Percentiles rank a stretch among this genome's conserved stretches.
Conservation (phyloP, 2,888 invertebrate species). For the Boloria selene region DNA sequence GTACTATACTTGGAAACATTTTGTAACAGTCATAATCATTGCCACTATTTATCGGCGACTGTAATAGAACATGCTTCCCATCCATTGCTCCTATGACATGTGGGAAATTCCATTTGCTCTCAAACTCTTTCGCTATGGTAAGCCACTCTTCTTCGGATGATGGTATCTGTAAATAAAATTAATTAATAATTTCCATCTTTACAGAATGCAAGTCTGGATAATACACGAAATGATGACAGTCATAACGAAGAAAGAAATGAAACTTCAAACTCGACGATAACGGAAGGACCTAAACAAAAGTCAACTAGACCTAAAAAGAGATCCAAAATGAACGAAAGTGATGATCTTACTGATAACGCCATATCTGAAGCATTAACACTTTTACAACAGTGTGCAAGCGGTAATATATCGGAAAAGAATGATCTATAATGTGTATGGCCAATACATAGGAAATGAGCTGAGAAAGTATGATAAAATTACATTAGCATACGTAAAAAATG, state of each 20-base stretch:
- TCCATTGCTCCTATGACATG: constrained; percentile 39
- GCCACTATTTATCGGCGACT: constrained; percentile 35
- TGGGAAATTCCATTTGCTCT: constrained; percentile 36
- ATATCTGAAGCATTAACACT: constrained; percentile 39
- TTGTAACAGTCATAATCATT: constrained; percentile 37
- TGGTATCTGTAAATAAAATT: constrained; percentile 38
- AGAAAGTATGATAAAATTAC: no score
- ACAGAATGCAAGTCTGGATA: no score
- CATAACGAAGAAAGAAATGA: constrained; percentile 32
- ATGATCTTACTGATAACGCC: constrained; percentile 36
- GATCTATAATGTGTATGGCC: constrained; percentile 36
- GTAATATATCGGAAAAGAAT: constrained; percentile 35
- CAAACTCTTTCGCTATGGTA: constrained; percentile 28
- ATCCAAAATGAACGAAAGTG: constrained; percentile 33
- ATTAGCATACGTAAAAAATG: constrained; percentile 38
- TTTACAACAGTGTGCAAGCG: constrained; percentile 39
- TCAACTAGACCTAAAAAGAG: constrained; percentile 33
- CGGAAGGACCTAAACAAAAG: constrained; percentile 26
- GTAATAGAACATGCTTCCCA: constrained; percentile 38
- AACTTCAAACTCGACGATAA: constrained; percentile 32
- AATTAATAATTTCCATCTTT: constrained; percentile 31
- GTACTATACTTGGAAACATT: constrained; percentile 39
- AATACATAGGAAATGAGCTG: constrained; percentile 37
- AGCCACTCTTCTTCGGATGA: constrained; percentile 36
- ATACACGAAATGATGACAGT: constrained; percentile 34